Percentiles rank a stretch among this genome's conserved stretches.
phyloP scores from a whole-genome alignment of 2,888 invertebrate genomes.

The Lysandra bellargus region DNA sequence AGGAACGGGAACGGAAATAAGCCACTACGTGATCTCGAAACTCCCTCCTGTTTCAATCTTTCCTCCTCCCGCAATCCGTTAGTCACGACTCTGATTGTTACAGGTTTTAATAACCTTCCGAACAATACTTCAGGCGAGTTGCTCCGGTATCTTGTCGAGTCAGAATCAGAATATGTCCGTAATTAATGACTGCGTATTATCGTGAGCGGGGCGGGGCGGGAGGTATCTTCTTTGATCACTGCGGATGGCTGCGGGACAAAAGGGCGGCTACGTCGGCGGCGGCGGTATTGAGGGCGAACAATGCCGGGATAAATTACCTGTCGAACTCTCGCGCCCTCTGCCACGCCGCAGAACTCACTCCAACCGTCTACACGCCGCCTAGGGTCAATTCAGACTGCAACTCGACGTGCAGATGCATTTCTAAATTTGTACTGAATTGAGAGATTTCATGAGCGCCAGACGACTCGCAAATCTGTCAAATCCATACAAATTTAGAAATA shows the following conservation, averaged over 20 bases:
- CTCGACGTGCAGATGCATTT: too few relatives aligned
- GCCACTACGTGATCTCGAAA: neutral
- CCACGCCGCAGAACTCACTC: neutral
- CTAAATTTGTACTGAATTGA: too few relatives aligned
- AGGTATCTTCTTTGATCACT: conserved; percentile 17
- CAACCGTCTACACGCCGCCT: neutral
- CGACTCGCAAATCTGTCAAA: too few relatives aligned
- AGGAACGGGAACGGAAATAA: neutral
- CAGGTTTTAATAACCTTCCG: neutral
- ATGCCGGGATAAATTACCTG: conserved; percentile 30
- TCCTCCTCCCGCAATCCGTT: neutral
- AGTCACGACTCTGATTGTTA: neutral
- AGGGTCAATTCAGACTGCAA: neutral
- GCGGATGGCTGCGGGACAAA: conserved; percentile 20
- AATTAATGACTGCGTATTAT: conserved; percentile 15
- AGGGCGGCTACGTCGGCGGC: neutral
- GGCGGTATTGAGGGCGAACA: conserved; percentile 18
- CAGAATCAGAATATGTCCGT: conserved; percentile 14
- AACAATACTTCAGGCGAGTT: neutral
- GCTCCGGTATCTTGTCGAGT: neutral
- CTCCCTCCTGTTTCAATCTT: neutral
- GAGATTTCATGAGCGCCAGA: too few relatives aligned
- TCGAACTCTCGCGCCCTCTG: conserved; percentile 14
- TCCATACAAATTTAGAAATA: too few relatives aligned
- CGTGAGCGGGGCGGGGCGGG: neutral